Evolutionary conservation across 2,888 invertebrate genomes (phyloP).

Genomic region (Trachelus iudaicus): DNA sequence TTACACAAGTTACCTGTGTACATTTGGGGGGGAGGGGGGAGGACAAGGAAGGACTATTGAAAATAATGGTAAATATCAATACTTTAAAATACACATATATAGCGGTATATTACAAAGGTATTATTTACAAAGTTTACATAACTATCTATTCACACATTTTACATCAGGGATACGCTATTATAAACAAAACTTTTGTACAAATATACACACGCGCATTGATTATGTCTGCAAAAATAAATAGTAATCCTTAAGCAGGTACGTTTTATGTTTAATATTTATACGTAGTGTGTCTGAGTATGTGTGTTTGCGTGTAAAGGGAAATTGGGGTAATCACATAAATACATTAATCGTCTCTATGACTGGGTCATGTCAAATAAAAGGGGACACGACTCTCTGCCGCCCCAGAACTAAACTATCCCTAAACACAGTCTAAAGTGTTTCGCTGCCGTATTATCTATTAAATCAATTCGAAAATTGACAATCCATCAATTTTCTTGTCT

Average conservation of each 20-base stretch:
- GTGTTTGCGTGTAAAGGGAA: neutral
- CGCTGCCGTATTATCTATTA: conserved; percentile 1
- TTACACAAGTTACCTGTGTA: conserved; percentile 43
- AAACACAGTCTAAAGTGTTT: conserved; percentile 39
- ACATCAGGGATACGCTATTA: conserved; percentile 43
- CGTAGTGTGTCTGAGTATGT: conserved; percentile 39
- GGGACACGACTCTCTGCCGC: neutral
- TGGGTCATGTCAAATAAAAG: neutral
- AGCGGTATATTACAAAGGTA: conserved; percentile 53
- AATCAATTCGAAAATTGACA: neutral
- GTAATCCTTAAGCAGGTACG: conserved; percentile 62
- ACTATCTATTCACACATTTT: conserved; percentile 56
- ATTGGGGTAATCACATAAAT: conserved; percentile 4
- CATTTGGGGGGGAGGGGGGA: conserved; percentile 24
- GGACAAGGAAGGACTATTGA: conserved; percentile 12
- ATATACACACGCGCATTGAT: conserved; percentile 35
- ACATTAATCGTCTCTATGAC: neutral
- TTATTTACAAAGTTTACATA: conserved; percentile 63
- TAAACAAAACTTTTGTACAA: conserved; percentile 44
- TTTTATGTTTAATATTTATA: conserved; percentile 39
- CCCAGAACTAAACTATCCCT: conserved; percentile 25
- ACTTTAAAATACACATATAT: conserved; percentile 52
- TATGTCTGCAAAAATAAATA: conserved; percentile 54
- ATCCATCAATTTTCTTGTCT: neutral
- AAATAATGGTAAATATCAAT: conserved; percentile 45